Evolutionary conservation across 1,140 invertebrate genomes (phyloP).

Genomic region (Drosophila kepulauana): DNA sequence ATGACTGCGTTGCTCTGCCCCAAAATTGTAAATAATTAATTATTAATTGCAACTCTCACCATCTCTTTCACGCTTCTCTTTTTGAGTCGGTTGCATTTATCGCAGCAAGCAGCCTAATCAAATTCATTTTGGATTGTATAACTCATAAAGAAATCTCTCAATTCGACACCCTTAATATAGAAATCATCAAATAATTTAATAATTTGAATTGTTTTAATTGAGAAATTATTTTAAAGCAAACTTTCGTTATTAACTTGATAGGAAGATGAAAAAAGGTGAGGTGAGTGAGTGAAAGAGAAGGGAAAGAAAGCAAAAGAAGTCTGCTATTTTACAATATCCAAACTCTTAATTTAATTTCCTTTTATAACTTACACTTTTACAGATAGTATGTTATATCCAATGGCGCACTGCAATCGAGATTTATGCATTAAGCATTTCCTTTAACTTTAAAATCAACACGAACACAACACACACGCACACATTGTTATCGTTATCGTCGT

Average conservation of each 20-base stretch:
- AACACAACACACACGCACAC: conserved; percentile 5
- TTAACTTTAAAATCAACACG: background rate
- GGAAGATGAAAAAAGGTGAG: background rate
- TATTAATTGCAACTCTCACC: conserved; percentile 10
- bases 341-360: too few relatives aligned
- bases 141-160: conserved; percentile 9
- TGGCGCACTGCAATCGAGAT: background rate
- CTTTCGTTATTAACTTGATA: background rate
- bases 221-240: background rate
- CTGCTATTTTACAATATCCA: too few relatives aligned
- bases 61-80: background rate
- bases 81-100: conserved; percentile 46
- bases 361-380: too few relatives aligned
- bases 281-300: too few relatives aligned
- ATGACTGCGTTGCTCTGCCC: background rate
- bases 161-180: conserved; percentile 5
- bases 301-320: too few relatives aligned
- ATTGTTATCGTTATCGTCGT: background rate
- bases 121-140: conserved; percentile 2
- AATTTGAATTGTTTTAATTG: background rate
- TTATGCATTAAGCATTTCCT: background rate
- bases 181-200: background rate
- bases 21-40: conserved; percentile 19
- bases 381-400: background rate
- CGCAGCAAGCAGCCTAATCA: conserved; percentile 35